Percentiles rank a stretch among this genome's conserved stretches.
phyloP scores from a whole-genome alignment of 2,888 invertebrate species.

The Tipula lateralis region DNA sequence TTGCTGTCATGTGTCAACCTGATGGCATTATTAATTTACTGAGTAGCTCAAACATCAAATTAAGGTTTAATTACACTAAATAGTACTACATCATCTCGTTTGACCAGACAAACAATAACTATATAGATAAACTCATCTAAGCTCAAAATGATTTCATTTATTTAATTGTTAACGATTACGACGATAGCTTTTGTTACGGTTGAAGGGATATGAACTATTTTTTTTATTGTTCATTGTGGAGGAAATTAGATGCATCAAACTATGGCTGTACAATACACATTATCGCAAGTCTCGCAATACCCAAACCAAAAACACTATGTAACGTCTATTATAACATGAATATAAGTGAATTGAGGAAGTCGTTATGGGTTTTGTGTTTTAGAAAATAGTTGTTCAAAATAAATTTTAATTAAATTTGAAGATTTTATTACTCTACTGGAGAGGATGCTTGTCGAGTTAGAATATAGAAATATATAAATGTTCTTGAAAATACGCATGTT shows the following conservation, averaged over 20 bases:
- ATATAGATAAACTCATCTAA: neutral
- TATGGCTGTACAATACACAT: neutral
- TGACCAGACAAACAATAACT: neutral
- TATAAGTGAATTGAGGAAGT: conserved; percentile 13
- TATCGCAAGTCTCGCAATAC: neutral
- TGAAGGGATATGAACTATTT: neutral
- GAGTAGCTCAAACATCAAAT: too few relatives aligned
- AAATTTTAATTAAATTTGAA: neutral
- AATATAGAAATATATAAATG: neutral
- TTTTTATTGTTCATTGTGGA: neutral
- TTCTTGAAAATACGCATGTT: neutral
- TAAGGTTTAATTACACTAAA: too few relatives aligned
- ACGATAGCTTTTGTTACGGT: neutral
- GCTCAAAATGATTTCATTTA: neutral
- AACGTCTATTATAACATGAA: neutral
- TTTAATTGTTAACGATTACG: neutral
- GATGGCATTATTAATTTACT: too few relatives aligned
- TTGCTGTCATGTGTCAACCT: too few relatives aligned
- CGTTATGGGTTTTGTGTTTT: neutral
- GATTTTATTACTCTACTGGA: neutral
- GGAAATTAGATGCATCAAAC: neutral
- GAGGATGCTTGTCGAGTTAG: neutral
- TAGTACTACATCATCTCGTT: too few relatives aligned
- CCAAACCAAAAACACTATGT: neutral
- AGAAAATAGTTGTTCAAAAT: neutral